Conservation (phyloP, 2,888 invertebrate species). For the Acronicta aceris region DNA sequence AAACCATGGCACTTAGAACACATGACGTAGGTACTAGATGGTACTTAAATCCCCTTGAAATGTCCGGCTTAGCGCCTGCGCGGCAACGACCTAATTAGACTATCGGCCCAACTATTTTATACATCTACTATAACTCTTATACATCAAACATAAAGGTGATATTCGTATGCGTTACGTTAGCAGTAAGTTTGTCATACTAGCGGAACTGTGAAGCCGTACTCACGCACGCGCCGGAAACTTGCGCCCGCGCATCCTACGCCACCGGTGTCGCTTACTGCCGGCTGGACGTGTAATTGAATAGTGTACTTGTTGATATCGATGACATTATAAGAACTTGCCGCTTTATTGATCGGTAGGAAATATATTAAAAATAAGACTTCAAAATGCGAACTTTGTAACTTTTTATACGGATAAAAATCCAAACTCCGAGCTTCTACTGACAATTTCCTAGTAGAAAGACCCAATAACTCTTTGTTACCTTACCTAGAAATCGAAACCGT, state of each 20-base stretch:
- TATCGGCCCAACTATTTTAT: conserved; percentile 7
- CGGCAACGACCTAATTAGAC: conserved; percentile 52
- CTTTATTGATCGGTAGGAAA: conserved; percentile 50
- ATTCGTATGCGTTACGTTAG: neutral
- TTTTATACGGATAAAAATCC: too few species aligned
- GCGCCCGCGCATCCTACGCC: conserved; percentile 81
- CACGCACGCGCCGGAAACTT: conserved; percentile 84
- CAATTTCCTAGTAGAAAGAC: too few species aligned
- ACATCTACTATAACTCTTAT: neutral
- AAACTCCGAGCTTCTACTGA: too few species aligned
- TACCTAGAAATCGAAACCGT: too few species aligned
- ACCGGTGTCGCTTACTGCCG: conserved; percentile 77
- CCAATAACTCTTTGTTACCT: too few species aligned
- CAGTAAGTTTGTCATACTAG: conserved; percentile 35
- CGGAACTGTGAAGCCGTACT: conserved; percentile 87
- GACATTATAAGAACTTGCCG: conserved; percentile 61
- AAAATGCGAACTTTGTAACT: too few species aligned
- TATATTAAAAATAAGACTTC: too few species aligned
- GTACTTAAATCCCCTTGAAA: conserved; percentile 61
- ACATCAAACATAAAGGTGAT: neutral
- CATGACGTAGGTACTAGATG: conserved; percentile 46
- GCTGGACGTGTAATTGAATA: conserved; percentile 72
- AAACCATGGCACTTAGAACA: conserved; percentile 34
- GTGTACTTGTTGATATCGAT: conserved; percentile 72
- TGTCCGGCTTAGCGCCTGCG: conserved; percentile 66